Conservation (phyloP, 2,888 invertebrate species). For the Nezara viridula region DNA sequence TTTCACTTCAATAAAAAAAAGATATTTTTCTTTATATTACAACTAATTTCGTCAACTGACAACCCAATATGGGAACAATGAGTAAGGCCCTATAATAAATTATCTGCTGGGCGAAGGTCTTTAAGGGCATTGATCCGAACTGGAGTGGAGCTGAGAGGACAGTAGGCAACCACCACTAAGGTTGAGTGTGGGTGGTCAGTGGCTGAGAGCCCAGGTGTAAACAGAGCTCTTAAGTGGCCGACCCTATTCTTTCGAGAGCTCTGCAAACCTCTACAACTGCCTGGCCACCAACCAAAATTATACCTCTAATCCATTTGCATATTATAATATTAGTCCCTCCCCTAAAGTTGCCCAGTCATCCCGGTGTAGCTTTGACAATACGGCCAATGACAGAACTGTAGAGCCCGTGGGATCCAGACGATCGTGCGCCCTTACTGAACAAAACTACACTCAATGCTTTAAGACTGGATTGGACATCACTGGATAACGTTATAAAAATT, state of each 20-base stretch:
- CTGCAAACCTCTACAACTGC: neutral
- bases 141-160: constrained; percentile 2
- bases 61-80: neutral
- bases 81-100: neutral
- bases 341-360: neutral
- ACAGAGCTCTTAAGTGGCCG: constrained; percentile 32
- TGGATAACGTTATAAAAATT: no score
- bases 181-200: constrained; percentile 52
- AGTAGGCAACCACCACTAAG: constrained; percentile 27
- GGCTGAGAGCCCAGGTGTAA: constrained; percentile 41
- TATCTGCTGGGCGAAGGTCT: neutral
- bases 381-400: neutral
- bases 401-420: neutral
- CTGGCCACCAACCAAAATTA: constrained; percentile 19
- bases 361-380: constrained; percentile 44
- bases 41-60: neutral
- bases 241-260: constrained; percentile 6
- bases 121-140: neutral
- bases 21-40: neutral
- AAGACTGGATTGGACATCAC: neutral
- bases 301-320: constrained; percentile 48
- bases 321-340: constrained; percentile 40
- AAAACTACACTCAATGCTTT: neutral
- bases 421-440: neutral
- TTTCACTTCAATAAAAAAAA: neutral